phyloP scores from a whole-genome alignment of 2,888 invertebrate species.

The Esperia sulphurella region DNA sequence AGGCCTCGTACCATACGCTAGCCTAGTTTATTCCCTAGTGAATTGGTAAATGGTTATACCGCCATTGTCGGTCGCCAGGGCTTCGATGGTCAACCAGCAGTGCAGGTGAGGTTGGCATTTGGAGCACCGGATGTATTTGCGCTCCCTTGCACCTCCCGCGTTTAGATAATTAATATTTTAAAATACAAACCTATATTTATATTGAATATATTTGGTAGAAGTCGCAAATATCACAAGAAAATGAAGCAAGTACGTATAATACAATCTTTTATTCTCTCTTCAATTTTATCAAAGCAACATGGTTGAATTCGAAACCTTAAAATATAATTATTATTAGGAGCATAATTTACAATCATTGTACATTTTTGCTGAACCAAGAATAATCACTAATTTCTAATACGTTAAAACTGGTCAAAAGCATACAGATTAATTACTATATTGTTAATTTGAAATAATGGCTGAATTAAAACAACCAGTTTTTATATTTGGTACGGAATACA shows the following conservation, averaged over 20 bases:
- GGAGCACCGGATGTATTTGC: no score
- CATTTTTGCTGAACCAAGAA: constrained; percentile 17
- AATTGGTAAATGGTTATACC: no score
- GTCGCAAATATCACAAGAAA: no score
- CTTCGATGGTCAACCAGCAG: no score
- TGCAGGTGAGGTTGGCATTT: no score
- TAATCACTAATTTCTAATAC: not conserved
- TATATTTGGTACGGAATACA: constrained; percentile 12
- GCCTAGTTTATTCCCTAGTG: no score
- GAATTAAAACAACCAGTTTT: not conserved
- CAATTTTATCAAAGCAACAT: constrained; percentile 16
- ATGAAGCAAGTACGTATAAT: constrained; percentile 16
- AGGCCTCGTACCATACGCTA: no score
- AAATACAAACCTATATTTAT: no score
- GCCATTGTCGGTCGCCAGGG: no score
- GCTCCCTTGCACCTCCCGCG: no score
- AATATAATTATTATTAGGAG: constrained; percentile 29
- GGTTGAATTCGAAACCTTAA: constrained; percentile 38
- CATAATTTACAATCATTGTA: constrained; percentile 21
- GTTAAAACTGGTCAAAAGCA: not conserved
- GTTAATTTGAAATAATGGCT: not conserved
- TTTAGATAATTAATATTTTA: no score
- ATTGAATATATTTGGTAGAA: no score
- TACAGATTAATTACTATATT: not conserved
- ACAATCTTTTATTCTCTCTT: constrained; percentile 49